A percentile compares a stretch with the other conserved stretches of the same genome.
Conservation (phyloP, 2,113 vertebrate genomes). For the Rhagologus leucostigma region DNA sequence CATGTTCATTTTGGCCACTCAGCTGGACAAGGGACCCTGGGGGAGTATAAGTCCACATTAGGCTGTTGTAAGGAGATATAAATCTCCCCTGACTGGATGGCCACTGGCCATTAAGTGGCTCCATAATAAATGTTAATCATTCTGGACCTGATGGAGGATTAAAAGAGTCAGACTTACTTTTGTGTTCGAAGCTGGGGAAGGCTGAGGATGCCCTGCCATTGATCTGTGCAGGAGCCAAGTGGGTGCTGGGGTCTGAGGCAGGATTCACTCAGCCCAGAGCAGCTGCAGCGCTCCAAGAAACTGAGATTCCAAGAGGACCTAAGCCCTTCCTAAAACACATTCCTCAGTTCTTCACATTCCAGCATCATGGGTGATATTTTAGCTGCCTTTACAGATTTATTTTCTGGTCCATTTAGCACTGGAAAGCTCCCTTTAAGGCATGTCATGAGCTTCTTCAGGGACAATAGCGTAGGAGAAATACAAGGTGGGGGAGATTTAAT, state of each 20-base stretch:
- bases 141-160: constrained; percentile 4
- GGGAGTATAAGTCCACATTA: constrained; percentile 36
- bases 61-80: constrained; percentile 11
- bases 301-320: rapidly evolving
- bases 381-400: neutral
- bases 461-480: rapidly evolving
- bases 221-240: neutral
- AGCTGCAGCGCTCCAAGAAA: neutral
- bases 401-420: neutral
- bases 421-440: neutral
- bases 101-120: constrained; percentile 46
- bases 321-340: neutral
- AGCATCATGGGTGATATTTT: neutral
- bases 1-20: constrained; percentile 23
- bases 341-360: neutral
- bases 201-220: neutral
- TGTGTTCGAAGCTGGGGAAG: neutral
- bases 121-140: constrained; percentile 51
- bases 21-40: constrained; percentile 19
- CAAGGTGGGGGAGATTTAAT: neutral
- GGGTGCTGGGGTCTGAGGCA: neutral
- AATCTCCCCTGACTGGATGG: constrained; percentile 58
- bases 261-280: neutral
- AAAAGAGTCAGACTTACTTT: neutral
- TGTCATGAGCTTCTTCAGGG: neutral